phyloP scores from a whole-genome alignment of 2,797 vertebrate species.

The Linurgus olivaceus region DNA sequence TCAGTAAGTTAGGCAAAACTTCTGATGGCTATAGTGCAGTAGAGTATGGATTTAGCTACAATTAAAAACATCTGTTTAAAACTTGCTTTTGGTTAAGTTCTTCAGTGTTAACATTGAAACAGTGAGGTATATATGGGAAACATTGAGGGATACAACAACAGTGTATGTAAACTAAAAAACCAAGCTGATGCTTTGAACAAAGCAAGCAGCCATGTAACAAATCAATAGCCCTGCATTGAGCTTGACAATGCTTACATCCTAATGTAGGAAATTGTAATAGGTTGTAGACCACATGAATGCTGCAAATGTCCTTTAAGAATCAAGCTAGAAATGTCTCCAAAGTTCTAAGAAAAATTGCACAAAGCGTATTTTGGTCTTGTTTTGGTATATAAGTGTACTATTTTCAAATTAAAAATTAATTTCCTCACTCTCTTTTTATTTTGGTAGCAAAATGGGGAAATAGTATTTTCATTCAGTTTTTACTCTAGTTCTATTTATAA shows the following conservation, averaged over 20 bases:
- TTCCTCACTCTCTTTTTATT: background rate
- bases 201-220: background rate
- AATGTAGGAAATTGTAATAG: background rate
- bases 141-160: background rate
- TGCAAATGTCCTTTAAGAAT: background rate
- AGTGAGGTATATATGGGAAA: background rate
- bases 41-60: background rate
- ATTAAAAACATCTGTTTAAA: background rate
- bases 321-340: background rate
- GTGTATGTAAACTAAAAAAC: background rate
- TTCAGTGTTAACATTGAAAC: background rate
- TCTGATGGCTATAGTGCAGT: background rate
- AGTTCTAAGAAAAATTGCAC: background rate
- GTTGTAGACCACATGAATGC: background rate
- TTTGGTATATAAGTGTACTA: background rate
- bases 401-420: background rate
- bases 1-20: background rate
- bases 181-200: background rate
- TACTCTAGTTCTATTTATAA: background rate
- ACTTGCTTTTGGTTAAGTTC: background rate
- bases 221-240: background rate
- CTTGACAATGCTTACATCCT: background rate
- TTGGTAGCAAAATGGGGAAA: background rate
- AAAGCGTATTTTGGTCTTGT: background rate
- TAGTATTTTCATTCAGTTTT: background rate